phyloP scores from a whole-genome alignment of 1,140 invertebrate genomes.

The Cotesia typhae region DNA sequence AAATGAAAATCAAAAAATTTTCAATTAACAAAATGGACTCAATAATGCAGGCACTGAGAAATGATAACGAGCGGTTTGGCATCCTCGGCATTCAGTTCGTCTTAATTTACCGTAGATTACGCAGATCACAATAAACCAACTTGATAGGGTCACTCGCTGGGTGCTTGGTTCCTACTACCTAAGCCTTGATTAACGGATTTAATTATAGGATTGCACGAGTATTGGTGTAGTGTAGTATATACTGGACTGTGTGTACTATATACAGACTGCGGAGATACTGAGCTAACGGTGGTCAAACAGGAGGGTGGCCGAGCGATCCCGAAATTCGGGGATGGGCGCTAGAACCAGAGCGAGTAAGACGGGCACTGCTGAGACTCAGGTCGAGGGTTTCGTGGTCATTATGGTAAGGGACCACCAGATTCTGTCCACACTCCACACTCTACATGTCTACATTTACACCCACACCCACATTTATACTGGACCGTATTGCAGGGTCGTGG shows the following conservation, averaged over 20 bases:
- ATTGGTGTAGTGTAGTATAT: conserved; percentile 14
- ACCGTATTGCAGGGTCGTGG: too few species aligned
- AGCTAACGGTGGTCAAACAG: conserved; percentile 40
- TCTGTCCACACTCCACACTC: neutral
- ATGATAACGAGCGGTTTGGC: conserved; percentile 37
- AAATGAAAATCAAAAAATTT: too few species aligned
- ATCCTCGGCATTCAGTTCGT: conserved; percentile 47
- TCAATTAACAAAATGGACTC: neutral
- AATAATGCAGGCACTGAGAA: conserved; percentile 14
- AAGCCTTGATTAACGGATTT: conserved; percentile 62
- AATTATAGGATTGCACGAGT: conserved; percentile 56
- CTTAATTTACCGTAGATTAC: conserved; percentile 64
- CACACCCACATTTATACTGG: neutral
- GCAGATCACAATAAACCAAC: conserved; percentile 64
- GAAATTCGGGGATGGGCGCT: conserved; percentile 42
- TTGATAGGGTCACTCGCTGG: conserved; percentile 60
- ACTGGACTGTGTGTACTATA: conserved; percentile 7
- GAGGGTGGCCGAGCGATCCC: conserved; percentile 46
- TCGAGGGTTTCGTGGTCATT: conserved; percentile 15
- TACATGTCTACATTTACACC: neutral
- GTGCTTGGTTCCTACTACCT: conserved; percentile 33
- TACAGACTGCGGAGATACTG: conserved; percentile 9
- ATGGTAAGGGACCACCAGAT: conserved; percentile 15
- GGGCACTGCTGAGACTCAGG: too few species aligned
- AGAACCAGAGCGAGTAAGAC: neutral